Base-by-base conservation (phyloP, 2,888 invertebrate genomes). In the Diarsia dahlii region DNA sequence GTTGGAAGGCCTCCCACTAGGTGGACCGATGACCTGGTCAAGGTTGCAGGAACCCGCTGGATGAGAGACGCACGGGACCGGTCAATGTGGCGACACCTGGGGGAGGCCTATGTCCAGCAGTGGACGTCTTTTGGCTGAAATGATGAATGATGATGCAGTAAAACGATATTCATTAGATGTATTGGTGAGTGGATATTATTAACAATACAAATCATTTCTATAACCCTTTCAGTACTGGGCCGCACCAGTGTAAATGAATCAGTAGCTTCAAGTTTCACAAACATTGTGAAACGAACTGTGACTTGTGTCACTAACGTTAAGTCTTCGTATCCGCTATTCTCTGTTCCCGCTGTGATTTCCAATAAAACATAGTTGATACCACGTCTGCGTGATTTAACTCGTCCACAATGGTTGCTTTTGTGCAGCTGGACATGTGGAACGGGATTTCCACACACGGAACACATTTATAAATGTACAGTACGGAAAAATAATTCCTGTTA, bases 351-450 rank as follows among this genome's bases (percentile, higher is more conserved):
- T 28, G 5, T 28, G 15, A 28, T 69, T 23, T 56, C 13, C 78
- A 80, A 84, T 84, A 84, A 80, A 83, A 78, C 63, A 69, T 60
- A 5, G 39, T n/a, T 62, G 50, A 45, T 56, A 20, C 1, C 62
- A 70, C 62, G 69, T 78, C 48, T 82, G 85, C 85, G 79, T 89
- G 89, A 86, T 89, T 88, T 85, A 89, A 89, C 88, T 82, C 78
- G 81, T 88, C 87, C 85, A 85, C 75, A 78, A 81, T 78, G 80
- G 74, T 81, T 56, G 62, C 50, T 68, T 87, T 87, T 89, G 88
- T 89, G 0, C 5, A 76, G 4, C 64, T 84, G 79, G 71, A 78
- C 74, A 71, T 68, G 76, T 71, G 46, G 75, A 71, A 34, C 2
- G 34, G 34, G 34, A 34, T 34, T 34, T 34, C 34, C n/a, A 34